These are phyloP conservation scores for Cervus canadensis DNA, from an alignment of 2,113 vertebrate species.

Conservation along the genomic window DNA sequence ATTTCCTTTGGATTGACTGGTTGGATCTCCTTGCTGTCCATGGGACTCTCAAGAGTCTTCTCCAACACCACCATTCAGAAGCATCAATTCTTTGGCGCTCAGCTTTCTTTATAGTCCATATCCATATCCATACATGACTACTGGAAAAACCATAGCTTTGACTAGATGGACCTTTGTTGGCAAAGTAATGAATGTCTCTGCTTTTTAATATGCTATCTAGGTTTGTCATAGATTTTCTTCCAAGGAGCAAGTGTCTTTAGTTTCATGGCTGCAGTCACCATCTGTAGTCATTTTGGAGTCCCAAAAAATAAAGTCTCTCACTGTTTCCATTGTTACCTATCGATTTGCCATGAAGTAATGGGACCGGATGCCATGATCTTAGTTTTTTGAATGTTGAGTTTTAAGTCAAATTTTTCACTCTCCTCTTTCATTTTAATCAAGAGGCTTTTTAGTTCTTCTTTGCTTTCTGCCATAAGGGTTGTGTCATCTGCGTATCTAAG, in stretches of 20 bases:
- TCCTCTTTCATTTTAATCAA: background rate
- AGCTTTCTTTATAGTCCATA: background rate
- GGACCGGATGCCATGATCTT: background rate
- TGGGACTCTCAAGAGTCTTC: background rate
- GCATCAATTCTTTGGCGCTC: background rate
- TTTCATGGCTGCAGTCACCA: background rate
- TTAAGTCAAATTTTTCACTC: background rate
- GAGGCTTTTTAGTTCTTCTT: background rate
- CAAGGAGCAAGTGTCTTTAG: background rate
- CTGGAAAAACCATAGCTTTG: background rate
- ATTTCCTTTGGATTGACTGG: background rate
- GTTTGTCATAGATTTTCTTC: background rate
- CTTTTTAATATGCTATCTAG: background rate
- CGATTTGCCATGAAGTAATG: too few relatives aligned
- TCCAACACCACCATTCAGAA: background rate
- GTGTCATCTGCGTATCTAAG: background rate
- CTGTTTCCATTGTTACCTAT: background rate
- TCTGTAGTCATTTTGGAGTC: background rate
- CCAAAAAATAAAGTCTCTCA: background rate
- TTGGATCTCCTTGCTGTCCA: background rate
- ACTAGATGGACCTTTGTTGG: background rate
- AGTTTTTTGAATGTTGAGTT: background rate
- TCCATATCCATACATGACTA: background rate
- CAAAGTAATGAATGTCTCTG: background rate
- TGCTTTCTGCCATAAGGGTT: background rate